Evolutionary conservation across 23 tunicate genomes (phyloP), one percentile per base, ranked within the genome.

Genomic region (Phallusia fumigata): DNA sequence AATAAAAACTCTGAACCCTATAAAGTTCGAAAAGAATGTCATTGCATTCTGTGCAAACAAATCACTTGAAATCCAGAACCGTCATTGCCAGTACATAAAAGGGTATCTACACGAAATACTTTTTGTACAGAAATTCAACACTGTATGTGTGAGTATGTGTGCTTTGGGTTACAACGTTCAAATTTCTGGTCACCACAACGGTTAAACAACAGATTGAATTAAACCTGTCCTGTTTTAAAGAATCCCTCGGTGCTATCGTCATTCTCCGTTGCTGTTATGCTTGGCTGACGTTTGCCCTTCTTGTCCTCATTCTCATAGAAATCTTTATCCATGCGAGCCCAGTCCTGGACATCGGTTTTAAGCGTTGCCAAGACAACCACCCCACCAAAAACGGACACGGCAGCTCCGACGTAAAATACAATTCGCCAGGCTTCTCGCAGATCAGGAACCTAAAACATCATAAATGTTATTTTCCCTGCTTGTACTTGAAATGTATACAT

Each of bases 331-430:
- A 78, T 58, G 30, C 77, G 79, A 31, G 91, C 91, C 91, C 86
- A 88, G 10, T 86, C 76, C 28, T 74, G 86, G 18, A 82, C 86
- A 64, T 88, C 91, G 78, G 85, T 65, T 44, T 47, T 64, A 0
- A 88, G 88, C 18, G 91, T 88, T 33, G 85, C 65, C 86, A 88
- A 45, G 40, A 82, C 86, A 45, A 82, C 83, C 5, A 88, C 21
- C 18, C 86, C 91, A 22, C 91, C 91, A 16, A 88, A 44, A n/a
- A 77, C 91, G 2, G 91, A 88, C 50, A 88, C 75, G 5, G 53
- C 77, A 28, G 91, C 91, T 19, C 91, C 91, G 49, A 83, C 82
- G 82, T 82, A 88, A 32, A 81, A 88, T 18, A 88, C 91, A 26
- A 82, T 88, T 58, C 85, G 75, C 91, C 91, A 88, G 35, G 91